Evolutionary conservation across 1,140 invertebrate genomes (phyloP).

Genomic region (Drosophila azteca): DNA sequence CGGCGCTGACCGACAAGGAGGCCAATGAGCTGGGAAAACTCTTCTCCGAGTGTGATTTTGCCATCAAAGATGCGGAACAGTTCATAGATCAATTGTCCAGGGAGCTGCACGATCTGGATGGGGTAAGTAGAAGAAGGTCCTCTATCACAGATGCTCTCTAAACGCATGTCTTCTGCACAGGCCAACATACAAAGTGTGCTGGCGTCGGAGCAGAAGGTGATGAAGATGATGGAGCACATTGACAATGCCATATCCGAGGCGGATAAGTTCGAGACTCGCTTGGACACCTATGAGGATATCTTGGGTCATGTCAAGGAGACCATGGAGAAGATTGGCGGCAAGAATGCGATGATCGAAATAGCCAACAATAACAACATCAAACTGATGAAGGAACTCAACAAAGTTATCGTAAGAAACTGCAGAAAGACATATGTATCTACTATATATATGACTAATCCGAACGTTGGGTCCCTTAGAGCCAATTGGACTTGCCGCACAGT

Average conservation of each 20-base stretch:
- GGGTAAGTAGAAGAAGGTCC: constrained; percentile 61
- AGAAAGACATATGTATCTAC: not conserved
- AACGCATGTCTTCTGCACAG: constrained; percentile 25
- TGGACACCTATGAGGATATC: constrained; percentile 91
- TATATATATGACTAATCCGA: not conserved
- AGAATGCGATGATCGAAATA: constrained; percentile 94
- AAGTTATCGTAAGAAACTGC: constrained; percentile 88
- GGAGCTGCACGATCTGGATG: constrained; percentile 89
- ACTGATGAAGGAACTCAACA: constrained; percentile 91
- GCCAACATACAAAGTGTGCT: constrained; percentile 94
- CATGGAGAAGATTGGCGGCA: constrained; percentile 95
- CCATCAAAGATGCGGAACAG: constrained; percentile 89
- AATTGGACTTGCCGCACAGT: constrained; percentile 90
- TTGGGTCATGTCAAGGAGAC: constrained; percentile 92
- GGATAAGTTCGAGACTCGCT: constrained; percentile 89
- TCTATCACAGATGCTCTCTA: not conserved
- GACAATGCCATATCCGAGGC: constrained; percentile 92
- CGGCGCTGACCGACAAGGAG: constrained; percentile 93
- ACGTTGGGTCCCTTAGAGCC: constrained; percentile 83
- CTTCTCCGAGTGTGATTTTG: constrained; percentile 88
- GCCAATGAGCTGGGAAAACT: constrained; percentile 90
- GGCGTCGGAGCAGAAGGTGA: constrained; percentile 90
- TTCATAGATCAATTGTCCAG: constrained; percentile 89
- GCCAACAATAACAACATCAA: constrained; percentile 93
- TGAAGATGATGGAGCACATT: constrained; percentile 93